phyloP scores from a whole-genome alignment of 1,140 invertebrate genomes.

The Rhyzopertha dominica region DNA sequence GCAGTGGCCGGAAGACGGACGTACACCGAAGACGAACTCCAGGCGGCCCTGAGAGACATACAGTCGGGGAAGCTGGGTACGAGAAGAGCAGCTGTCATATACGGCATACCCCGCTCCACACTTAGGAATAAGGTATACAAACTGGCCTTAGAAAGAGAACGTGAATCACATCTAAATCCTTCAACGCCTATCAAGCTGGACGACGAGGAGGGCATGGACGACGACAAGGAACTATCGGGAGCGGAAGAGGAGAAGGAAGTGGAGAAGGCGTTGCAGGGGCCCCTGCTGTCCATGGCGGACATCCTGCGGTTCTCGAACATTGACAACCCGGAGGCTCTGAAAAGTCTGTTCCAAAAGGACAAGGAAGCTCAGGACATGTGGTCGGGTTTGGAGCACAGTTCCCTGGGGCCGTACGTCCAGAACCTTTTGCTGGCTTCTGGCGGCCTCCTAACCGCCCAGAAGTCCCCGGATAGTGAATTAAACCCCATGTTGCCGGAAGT shows the following conservation, averaged over 20 bases:
- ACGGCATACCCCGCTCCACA: slow-evolving; percentile 92
- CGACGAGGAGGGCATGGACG: slow-evolving; percentile 44
- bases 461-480: slow-evolving; percentile 27
- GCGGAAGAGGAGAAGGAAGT: slow-evolving; percentile 63
- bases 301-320: slow-evolving; percentile 54
- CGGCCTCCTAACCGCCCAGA: slow-evolving; percentile 26
- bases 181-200: slow-evolving; percentile 44
- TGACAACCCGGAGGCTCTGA: slow-evolving; percentile 54
- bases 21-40: slow-evolving; percentile 89
- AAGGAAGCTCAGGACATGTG: slow-evolving; percentile 48
- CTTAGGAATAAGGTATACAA: slow-evolving; percentile 93
- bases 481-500: slow-evolving; percentile 52
- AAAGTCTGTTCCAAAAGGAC: slow-evolving; percentile 50
- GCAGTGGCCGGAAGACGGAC: slow-evolving; percentile 58
- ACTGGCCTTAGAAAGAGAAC: slow-evolving; percentile 65
- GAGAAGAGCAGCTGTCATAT: slow-evolving; percentile 85
- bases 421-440: slow-evolving; percentile 32
- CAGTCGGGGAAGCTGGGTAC: slow-evolving; percentile 88
- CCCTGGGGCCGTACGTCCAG: slow-evolving; percentile 56
- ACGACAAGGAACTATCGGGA: slow-evolving; percentile 57
- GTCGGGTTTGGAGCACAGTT: slow-evolving; percentile 52
- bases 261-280: slow-evolving; percentile 53
- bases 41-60: slow-evolving; percentile 85
- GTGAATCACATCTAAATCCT: slow-evolving; percentile 53
- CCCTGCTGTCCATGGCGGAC: slow-evolving; percentile 55